Percentiles rank a stretch among this genome's conserved stretches.
Evolutionary conservation across 2,888 invertebrate species (phyloP).

Genomic region (Metallyticus violacea): DNA sequence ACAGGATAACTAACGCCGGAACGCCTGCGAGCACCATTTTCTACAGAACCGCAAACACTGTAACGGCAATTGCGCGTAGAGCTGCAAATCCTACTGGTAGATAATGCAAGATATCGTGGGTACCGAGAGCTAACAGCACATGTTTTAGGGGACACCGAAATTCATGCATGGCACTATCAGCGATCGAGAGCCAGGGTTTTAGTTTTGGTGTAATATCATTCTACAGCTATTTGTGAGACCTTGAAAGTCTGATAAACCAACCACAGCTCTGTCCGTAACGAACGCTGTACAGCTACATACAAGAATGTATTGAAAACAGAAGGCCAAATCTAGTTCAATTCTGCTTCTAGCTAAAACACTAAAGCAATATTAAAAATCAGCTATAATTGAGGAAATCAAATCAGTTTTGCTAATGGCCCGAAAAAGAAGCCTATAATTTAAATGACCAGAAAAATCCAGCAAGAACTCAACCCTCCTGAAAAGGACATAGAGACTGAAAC

Average conservation of each 20-base stretch:
- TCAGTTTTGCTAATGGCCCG: too few species aligned
- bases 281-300: too few species aligned
- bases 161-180: too few species aligned
- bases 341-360: too few species aligned
- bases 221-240: too few species aligned
- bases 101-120: not conserved
- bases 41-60: not conserved
- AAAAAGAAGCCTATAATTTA: too few species aligned
- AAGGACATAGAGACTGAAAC: not conserved
- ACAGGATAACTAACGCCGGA: not conserved
- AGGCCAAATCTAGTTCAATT: too few species aligned
- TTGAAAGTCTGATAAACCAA: too few species aligned
- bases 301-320: too few species aligned
- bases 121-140: not conserved
- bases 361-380: too few species aligned
- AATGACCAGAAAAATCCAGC: not conserved
- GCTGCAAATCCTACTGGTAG: not conserved
- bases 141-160: not conserved
- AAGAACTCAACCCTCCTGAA: not conserved
- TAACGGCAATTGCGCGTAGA: not conserved
- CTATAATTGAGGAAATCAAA: too few species aligned
- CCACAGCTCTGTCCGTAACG: too few species aligned
- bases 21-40: not conserved
- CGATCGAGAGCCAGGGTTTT: not conserved
- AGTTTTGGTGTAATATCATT: not conserved